Percentiles rank a stretch among this genome's conserved stretches.
Conservation (phyloP, 2,888 invertebrate species). For the Orthosia incerta region DNA sequence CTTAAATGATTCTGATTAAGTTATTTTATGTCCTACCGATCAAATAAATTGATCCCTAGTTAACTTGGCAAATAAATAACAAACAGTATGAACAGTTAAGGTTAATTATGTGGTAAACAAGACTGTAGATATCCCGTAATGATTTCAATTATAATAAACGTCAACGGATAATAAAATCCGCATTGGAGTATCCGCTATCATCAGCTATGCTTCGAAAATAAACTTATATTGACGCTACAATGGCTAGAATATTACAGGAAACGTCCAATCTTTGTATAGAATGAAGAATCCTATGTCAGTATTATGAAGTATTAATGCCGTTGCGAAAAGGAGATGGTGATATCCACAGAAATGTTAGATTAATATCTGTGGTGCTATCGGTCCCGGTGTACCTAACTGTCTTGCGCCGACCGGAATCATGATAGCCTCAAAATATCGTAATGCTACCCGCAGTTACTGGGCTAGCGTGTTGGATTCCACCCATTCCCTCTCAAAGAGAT, state of each 20-base stretch:
- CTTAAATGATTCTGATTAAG: not conserved
- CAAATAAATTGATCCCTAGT: constrained; percentile 22
- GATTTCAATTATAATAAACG: constrained; percentile 44
- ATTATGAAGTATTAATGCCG: no score
- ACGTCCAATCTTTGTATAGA: constrained; percentile 1
- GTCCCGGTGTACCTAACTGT: no score
- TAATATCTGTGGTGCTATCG: no score
- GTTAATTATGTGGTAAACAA: constrained; percentile 29
- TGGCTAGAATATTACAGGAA: constrained; percentile 29
- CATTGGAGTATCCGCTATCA: constrained; percentile 28
- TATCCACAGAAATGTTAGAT: no score
- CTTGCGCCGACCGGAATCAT: no score
- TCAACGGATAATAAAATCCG: constrained; percentile 36
- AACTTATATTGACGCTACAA: constrained; percentile 46
- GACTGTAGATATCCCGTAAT: constrained; percentile 28
- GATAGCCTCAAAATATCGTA: no score
- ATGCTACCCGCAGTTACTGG: no score
- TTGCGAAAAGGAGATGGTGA: no score
- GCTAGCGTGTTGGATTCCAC: no score
- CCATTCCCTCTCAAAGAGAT: no score
- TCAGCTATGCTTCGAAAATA: constrained; percentile 16
- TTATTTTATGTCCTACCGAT: not conserved
- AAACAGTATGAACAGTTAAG: constrained; percentile 5
- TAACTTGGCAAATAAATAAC: constrained; percentile 8
- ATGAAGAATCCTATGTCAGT: constrained; percentile 1